These are phyloP conservation scores for Leptinotarsa lineolata DNA, from an alignment of 1,140 invertebrate species.

Conservation along the genomic window DNA sequence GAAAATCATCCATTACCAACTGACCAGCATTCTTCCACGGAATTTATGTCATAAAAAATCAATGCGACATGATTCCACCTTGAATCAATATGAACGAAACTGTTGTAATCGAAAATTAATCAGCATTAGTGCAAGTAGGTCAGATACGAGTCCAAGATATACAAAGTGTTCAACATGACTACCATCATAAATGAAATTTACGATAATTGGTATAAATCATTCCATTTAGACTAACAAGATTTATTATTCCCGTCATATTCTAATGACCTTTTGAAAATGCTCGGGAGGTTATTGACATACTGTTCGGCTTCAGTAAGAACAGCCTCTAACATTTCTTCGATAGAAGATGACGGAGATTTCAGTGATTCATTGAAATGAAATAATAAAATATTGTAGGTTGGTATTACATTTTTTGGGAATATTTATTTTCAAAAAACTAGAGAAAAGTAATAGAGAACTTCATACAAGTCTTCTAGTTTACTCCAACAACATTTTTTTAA, in stretches of 20 bases:
- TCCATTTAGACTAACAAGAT: slow-evolving; percentile 22
- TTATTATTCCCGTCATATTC: slow-evolving; percentile 18
- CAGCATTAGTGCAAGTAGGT: slow-evolving; percentile 9
- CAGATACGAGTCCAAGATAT: slow-evolving; percentile 10
- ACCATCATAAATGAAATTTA: slow-evolving; percentile 24
- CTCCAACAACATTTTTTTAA: too few relatives aligned
- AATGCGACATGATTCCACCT: neutral
- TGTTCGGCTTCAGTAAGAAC: neutral
- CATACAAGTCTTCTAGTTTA: too few relatives aligned
- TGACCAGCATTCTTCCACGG: too few relatives aligned
- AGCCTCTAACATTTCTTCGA: neutral
- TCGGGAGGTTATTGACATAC: neutral
- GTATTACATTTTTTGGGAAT: too few relatives aligned
- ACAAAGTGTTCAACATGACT: slow-evolving; percentile 15
- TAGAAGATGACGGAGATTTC: too few relatives aligned
- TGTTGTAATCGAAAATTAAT: slow-evolving; percentile 9
- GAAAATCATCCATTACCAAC: too few relatives aligned
- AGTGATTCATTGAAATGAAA: too few relatives aligned
- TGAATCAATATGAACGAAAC: slow-evolving; percentile 2
- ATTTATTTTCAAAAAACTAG: too few relatives aligned
- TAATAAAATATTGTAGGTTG: too few relatives aligned
- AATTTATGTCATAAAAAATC: too few relatives aligned
- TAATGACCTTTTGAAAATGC: slow-evolving; percentile 3
- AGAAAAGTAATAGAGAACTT: too few relatives aligned
- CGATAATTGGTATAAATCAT: slow-evolving; percentile 24